Conservation (phyloP, 2,797 vertebrate species). For the Melanogrammus aeglefinus region DNA sequence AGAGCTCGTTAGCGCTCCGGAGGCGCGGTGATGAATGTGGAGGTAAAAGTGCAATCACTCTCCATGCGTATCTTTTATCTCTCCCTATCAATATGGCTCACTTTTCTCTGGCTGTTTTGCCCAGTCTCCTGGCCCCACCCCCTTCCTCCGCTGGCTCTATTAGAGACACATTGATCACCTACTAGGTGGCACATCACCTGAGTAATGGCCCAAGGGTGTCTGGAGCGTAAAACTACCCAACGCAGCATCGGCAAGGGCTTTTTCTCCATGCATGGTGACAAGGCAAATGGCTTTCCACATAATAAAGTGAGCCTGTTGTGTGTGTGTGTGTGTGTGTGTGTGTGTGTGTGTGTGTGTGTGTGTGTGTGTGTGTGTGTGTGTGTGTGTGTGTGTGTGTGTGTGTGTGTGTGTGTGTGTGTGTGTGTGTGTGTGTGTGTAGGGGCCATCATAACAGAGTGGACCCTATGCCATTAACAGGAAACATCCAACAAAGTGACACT, state of each 20-base stretch:
- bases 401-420: constrained; percentile 31
- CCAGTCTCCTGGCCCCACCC: constrained; percentile 8
- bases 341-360: not conserved
- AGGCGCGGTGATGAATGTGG: constrained; percentile 59
- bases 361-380: not conserved
- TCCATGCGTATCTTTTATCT: constrained; percentile 58
- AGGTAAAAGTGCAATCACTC: constrained; percentile 71
- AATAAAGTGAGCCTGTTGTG: constrained; percentile 43
- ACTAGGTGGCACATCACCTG: constrained; percentile 67
- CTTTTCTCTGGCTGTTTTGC: constrained; percentile 33
- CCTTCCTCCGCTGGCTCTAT: constrained; percentile 40
- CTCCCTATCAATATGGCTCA: constrained; percentile 59
- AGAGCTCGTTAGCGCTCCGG: constrained; percentile 40
- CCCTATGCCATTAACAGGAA: constrained; percentile 59
- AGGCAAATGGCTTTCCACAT: constrained; percentile 58
- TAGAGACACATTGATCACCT: constrained; percentile 76
- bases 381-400: constrained; percentile 8
- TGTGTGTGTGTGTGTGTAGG: not conserved
- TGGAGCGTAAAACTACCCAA: constrained; percentile 66
- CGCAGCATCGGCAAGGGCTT: constrained; percentile 54
- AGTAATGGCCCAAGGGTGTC: constrained; percentile 76
- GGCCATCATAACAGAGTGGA: constrained; percentile 46
- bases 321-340: constrained; percentile 32
- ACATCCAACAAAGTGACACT: constrained; percentile 63
- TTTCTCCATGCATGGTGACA: constrained; percentile 52